These are phyloP conservation scores for Drepana arcuata DNA, from an alignment of 1,140 invertebrate genomes.

Conservation along the genomic window DNA sequence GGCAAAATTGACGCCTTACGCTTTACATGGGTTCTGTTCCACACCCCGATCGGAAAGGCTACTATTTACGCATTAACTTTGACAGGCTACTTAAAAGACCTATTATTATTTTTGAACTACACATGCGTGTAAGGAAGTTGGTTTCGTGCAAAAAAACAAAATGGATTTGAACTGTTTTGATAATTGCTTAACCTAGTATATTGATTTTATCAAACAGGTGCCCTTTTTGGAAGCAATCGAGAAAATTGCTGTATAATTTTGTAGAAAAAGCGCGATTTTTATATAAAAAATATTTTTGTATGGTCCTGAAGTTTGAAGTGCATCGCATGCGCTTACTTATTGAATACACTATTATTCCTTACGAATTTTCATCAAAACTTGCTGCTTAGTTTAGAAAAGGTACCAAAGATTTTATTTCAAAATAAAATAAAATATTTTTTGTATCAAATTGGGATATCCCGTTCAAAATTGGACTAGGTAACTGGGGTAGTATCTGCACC, in stretches of 20 bases:
- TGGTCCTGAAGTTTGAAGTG: too few relatives aligned
- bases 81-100: constrained; percentile 56
- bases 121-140: constrained; percentile 35
- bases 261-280: not conserved
- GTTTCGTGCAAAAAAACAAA: not conserved
- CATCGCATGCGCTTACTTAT: too few relatives aligned
- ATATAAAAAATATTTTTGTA: not conserved
- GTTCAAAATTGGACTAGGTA: too few relatives aligned
- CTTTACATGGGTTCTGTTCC: constrained; percentile 38
- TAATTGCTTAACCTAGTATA: not conserved
- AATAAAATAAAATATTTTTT: too few relatives aligned
- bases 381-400: too few relatives aligned
- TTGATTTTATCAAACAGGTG: not conserved
- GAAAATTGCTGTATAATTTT: not conserved
- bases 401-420: too few relatives aligned
- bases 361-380: not conserved
- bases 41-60: constrained; percentile 35
- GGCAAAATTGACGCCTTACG: constrained; percentile 58
- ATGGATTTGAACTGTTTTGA: not conserved
- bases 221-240: not conserved
- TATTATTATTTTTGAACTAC: constrained; percentile 57
- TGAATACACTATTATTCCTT: not conserved
- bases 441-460: too few relatives aligned
- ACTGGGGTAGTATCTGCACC: too few relatives aligned
- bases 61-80: constrained; percentile 69